These are phyloP conservation scores for Agonum fuliginosum DNA, from an alignment of 2,888 invertebrate genomes.

Conservation along the genomic window DNA sequence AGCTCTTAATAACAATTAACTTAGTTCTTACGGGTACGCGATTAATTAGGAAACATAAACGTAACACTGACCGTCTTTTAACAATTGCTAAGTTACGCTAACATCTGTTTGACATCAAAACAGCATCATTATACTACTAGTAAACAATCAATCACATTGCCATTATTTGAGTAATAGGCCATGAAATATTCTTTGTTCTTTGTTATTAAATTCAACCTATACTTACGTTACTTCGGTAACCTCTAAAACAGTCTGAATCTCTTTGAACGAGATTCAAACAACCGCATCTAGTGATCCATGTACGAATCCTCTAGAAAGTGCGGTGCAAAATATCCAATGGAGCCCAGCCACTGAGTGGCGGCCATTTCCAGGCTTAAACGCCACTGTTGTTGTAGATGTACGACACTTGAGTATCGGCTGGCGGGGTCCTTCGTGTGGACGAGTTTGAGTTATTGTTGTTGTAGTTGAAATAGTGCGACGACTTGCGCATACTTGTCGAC, in stretches of 20 bases:
- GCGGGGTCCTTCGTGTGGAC: conserved; percentile 72
- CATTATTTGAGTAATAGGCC: conserved; percentile 44
- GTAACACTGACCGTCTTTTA: conserved; percentile 44
- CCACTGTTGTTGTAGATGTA: conserved; percentile 84
- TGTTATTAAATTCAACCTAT: conserved; percentile 31
- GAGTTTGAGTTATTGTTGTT: conserved; percentile 72
- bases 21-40: conserved; percentile 33
- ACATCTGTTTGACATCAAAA: conserved; percentile 54
- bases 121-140: conserved; percentile 40
- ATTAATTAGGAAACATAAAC: conserved; percentile 36
- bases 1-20: conserved; percentile 47
- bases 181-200: conserved; percentile 38
- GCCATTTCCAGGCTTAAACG: conserved; percentile 74
- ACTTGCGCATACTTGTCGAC: conserved; percentile 89
- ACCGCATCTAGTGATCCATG: conserved; percentile 52
- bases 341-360: conserved; percentile 43
- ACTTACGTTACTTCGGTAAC: conserved; percentile 44
- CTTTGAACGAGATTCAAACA: conserved; percentile 46
- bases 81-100: conserved; percentile 45
- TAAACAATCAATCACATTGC: conserved; percentile 53
- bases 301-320: conserved; percentile 14
- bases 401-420: conserved; percentile 71
- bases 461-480: conserved; percentile 87
- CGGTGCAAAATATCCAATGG: conserved; percentile 41
- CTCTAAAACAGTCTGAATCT: conserved; percentile 46